Evolutionary conservation across 2,113 vertebrate species (phyloP), one percentile per base, ranked within the genome.

Genomic region (Sander lucioperca): DNA sequence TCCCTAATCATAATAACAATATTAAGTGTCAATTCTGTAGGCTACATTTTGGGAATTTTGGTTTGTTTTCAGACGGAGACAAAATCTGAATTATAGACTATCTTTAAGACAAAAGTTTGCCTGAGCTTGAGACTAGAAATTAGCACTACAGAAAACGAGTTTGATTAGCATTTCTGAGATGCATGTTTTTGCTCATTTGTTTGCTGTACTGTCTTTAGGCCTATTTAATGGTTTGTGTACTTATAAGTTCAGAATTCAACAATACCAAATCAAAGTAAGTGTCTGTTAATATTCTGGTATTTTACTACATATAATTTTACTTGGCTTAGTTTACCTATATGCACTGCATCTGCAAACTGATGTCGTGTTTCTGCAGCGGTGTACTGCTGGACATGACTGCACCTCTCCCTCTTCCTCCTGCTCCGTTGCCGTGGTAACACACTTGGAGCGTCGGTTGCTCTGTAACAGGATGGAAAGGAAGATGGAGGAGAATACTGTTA

Each of bases 401-500:
- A 30, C 57, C 86, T 71, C 83, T 80, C 59, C 65, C 47, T 54
- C 74, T 59, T 62, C 86, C 86, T 80, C 79, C 58, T 79, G 69
- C 88, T 75, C 84, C 85, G 95, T 96, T 95, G 87, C 93, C 92
- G 23, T 93, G 93, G 94, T 82, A 95, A 96, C 95, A 61, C 73
- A 11, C 59, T 67, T 57, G 81, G 88, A 89, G 95, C 95, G 95
- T 96, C 93, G 70, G 87, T 74, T 77, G 77, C 84, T 71, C 48
- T 79, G 84, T 86, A 53, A 27, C 88, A 84, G 89, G 61, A 79
- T 64, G 90, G 88, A 90, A 62, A 92, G 91, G 95, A 96, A 95
- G 94, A 96, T 96, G 95, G 95, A 96, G 94, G 94, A 95, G 66
- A 94, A 25, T 89, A 74, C 83, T 71, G 82, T 80, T 59, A 93